Base-by-base conservation (phyloP, 2,797 vertebrate genomes). In the Enteromius anoplus region DNA sequence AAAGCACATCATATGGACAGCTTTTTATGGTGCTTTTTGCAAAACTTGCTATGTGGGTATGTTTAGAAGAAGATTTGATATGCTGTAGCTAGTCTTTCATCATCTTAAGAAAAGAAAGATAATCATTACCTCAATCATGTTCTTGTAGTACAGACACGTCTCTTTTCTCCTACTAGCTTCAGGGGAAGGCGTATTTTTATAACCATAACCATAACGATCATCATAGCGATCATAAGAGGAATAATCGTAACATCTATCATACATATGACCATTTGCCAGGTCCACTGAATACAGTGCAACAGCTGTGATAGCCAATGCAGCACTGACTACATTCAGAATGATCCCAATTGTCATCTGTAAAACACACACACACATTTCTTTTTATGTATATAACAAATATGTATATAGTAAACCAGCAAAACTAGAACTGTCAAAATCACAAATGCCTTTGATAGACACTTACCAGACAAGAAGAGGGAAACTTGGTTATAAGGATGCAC, bases 381-480 rank as follows among this genome's bases (percentile, higher is more conserved):
- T 40, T 40, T 9, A 40, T 40, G 40, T 40, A 40, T 40, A 9
- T 9, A 40, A 9, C 40, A 9, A 40, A 45, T 45, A 40, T n/a
- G 5, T 11, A 5, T 12, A n/a, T 5, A 11, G 40, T 12, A 29
- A 29, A 26, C 23, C 14, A 6, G 26, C 15, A 51, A 21, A n/a
- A 75, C 21, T 40, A 6, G 51, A 40, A 4, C 7, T 73, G 29
- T n/a, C 15, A 71, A 23, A 23, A 51, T 70, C 10, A 23, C 10
- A 53, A 37, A 45, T 19, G 10, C 17, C 4, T 80, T 60, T 71
- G 34, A 76, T 29, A 69, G 14, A 51, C 65, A 89, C 94, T 93
- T 88, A 95, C 93, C 91, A 94, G 71, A 85, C 91, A 93, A 12
- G 85, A 89, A 86, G 89, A 94, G 1, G 93, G 91, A 82, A 64